Base-by-base conservation (phyloP, 2,888 invertebrate genomes). In the Caenorhabditis sp. region DNA sequence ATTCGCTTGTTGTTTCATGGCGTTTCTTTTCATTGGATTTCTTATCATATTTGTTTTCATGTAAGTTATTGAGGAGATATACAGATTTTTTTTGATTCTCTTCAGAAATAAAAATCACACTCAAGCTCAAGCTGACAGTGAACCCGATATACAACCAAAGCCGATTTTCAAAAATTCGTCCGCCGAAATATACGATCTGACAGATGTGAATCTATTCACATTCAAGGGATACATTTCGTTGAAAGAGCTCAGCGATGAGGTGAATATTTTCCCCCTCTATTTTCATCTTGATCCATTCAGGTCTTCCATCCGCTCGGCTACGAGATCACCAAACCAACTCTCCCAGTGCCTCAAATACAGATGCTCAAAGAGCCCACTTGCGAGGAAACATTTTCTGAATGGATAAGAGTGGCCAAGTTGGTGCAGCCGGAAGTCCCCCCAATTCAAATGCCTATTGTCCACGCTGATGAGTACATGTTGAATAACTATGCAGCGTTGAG, bases 321-420 rank as follows among this genome's bases (percentile, higher is more conserved):
- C 16, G 63, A 63, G 41, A 70, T 77, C 35, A 16, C 31, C 8
- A 2, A 19, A 1, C 31, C 61, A 1, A 77, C 77, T 3, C 16
- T 38, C 4, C 77, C 77, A 1, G 56, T 77, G 0, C 77, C 77
- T 8, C 70, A 38, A 14, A 51, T 77, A n/a, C 61, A 54, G 12
- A 74, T 74, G 74, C 24, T 74, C 19, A 41, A 64, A 12, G 74
- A 64, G 31, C 74, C 63, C 2, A 74, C 74, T 26, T 74, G 74
- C 22, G 74, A 74, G 0, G 51, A 35, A 12, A 26, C 35, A 6
- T 73, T 73, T 31, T 2, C 38, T 2, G 63, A 54, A 24, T 73
- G 73, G 73, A 4, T 58, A 4, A 61, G 28, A 73, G 14, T 73
- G 7, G 24, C 51, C 0, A 12, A 63, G 1, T 12, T 61, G 26